phyloP scores from a whole-genome alignment of 2,113 vertebrate genomes.

The Seriola quinqueradiata region DNA sequence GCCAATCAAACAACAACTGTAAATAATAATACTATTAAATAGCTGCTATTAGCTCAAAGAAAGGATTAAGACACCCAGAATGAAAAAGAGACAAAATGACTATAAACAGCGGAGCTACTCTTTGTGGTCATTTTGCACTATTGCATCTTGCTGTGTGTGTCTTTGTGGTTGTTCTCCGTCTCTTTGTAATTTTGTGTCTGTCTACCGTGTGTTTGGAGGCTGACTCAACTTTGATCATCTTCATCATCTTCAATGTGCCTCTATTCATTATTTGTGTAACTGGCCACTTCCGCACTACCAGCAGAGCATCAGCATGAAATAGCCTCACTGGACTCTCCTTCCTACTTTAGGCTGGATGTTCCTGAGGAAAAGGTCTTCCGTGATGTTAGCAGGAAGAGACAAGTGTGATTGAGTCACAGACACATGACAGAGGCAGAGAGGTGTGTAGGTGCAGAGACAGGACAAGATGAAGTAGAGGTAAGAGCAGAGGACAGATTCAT shows the following conservation, averaged over 20 bases:
- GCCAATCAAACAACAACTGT: too few species aligned
- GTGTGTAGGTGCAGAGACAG: constrained; percentile 18
- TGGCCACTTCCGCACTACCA: not conserved
- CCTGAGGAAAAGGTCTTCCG: constrained; percentile 13
- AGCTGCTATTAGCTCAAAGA: too few species aligned
- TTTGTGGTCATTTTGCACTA: too few species aligned
- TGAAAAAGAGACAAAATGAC: too few species aligned
- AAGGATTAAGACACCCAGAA: too few species aligned
- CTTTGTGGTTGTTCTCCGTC: not conserved
- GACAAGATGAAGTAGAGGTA: constrained; percentile 10
- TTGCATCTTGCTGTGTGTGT: not conserved
- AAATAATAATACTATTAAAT: too few species aligned
- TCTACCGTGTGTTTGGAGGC: constrained; percentile 24
- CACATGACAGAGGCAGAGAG: constrained; percentile 44
- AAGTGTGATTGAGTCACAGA: constrained; percentile 67
- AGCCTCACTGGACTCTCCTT: constrained; percentile 1
- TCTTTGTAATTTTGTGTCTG: not conserved
- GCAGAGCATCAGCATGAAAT: constrained; percentile 16
- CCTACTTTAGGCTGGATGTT: constrained; percentile 21
- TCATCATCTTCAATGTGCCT: constrained; percentile 13
- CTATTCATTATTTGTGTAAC: constrained; percentile 4
- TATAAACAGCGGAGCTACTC: too few species aligned
- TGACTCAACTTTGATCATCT: constrained; percentile 45
- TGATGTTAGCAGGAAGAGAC: constrained; percentile 69
- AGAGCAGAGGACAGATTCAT: constrained; percentile 17